Base-by-base conservation (phyloP, 1,140 invertebrate genomes). In the Nymphalis io region DNA sequence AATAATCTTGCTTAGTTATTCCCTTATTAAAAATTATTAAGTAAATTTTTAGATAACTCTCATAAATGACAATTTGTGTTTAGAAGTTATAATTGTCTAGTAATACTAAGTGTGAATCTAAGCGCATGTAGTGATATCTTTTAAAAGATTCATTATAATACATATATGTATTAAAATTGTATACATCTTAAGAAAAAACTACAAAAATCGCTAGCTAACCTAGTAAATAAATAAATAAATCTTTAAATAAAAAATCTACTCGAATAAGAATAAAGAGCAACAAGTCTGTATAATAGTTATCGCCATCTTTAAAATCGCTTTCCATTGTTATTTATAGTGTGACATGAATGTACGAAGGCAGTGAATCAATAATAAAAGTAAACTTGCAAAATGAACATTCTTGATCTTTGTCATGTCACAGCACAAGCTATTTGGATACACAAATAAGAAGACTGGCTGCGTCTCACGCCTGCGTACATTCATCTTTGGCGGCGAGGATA, bases 321-420 rank as follows among this genome's bases (percentile, higher is more conserved):
- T 69, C 67, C n/a, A 53, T 62, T 69, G 60, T 60, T 70, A 62
- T 72, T 60, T 66, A 72, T 66, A 62, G 51, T 60, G 59, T 70
- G 48, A 70, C 61, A 66, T 66, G 42, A 65, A 66, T 63, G 63
- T 44, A 53, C 58, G 46, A 60, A 73, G 15, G 51, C 55, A 59
- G 68, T 60, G 57, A 63, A 74, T 74, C 60, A 71, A 68, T 63
- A 63, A 55, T 68, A 74, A 64, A 74, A 68, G 65, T 68, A 70
- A 68, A 20, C 12, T 27, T 40, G 63, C 59, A 38, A 64, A 73
- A 68, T 60, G 61, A 63, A 82, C 81, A 84, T 85, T 82, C 79
- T 78, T 80, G 79, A 84, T 85, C 80, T 84, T 78, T 82, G 79
- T 78, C 78, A 73, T 80, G 80, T 84, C 84, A 86, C 73, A 76